phyloP scores from a whole-genome alignment of 2,113 vertebrate species.

The Callaeas wilsoni region DNA sequence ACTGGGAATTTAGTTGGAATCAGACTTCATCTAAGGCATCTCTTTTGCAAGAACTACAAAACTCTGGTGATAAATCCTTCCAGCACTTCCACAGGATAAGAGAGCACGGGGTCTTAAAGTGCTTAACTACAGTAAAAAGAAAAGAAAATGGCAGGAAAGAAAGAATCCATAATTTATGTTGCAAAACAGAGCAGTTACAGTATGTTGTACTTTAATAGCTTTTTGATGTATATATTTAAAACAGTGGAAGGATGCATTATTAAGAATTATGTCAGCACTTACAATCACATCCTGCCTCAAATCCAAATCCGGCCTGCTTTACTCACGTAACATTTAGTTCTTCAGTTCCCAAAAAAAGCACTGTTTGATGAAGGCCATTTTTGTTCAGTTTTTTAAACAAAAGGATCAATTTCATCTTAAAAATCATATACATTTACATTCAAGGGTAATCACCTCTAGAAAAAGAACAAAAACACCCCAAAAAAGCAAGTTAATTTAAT shows the following conservation, averaged over 20 bases:
- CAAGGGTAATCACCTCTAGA: conserved; percentile 22
- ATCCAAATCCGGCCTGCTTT: not conserved
- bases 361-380: conserved; percentile 35
- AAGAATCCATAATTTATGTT: conserved; percentile 3
- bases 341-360: not conserved
- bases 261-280: conserved; percentile 1
- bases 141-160: not conserved
- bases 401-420: not conserved
- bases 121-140: conserved; percentile 17
- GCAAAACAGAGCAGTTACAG: conserved; percentile 27
- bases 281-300: not conserved
- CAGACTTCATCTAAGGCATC: not conserved
- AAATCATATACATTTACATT: conserved; percentile 51
- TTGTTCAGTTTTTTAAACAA: conserved; percentile 18
- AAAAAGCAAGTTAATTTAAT: conserved; percentile 69
- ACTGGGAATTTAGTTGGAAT: not conserved
- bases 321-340: not conserved
- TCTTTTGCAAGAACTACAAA: not conserved
- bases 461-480: conserved; percentile 17
- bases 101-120: conserved; percentile 17
- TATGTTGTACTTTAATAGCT: not conserved
- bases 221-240: conserved; percentile 13
- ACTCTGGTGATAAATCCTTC: not conserved
- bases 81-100: not conserved
- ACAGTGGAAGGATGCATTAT: not conserved